phyloP scores from a whole-genome alignment of 2,113 vertebrate genomes.

The Notarius lentiginosus region DNA sequence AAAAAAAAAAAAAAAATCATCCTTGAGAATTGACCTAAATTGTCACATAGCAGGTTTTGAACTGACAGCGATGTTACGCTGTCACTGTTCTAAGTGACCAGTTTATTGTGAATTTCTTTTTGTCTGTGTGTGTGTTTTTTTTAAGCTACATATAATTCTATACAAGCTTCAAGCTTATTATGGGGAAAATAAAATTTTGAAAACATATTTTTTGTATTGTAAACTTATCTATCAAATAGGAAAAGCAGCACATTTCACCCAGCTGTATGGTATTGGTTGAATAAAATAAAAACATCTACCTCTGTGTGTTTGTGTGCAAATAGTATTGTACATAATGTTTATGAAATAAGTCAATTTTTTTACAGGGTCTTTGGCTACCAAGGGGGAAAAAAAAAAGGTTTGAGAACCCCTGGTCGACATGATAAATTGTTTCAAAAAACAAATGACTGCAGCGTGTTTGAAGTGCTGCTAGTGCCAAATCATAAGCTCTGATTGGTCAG shows the following conservation, averaged over 20 bases:
- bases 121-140: background rate
- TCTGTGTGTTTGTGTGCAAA: no score
- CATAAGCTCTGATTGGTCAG: background rate
- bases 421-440: background rate
- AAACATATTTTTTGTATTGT: background rate
- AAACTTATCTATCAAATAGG: background rate
- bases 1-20: no score
- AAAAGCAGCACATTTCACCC: background rate
- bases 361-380: background rate
- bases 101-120: background rate
- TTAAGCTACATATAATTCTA: background rate
- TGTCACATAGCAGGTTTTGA: no score
- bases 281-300: no score
- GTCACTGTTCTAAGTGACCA: conserved; percentile 13
- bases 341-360: background rate
- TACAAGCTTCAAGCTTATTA: background rate
- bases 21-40: no score
- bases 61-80: no score
- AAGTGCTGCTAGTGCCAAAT: background rate
- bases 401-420: background rate
- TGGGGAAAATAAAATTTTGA: background rate
- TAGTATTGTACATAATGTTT: background rate
- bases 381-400: background rate
- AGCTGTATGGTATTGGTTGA: background rate
- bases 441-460: background rate